These are phyloP conservation scores for Apis dorsata DNA, from an alignment of 1,140 invertebrate genomes.

Conservation along the genomic window DNA sequence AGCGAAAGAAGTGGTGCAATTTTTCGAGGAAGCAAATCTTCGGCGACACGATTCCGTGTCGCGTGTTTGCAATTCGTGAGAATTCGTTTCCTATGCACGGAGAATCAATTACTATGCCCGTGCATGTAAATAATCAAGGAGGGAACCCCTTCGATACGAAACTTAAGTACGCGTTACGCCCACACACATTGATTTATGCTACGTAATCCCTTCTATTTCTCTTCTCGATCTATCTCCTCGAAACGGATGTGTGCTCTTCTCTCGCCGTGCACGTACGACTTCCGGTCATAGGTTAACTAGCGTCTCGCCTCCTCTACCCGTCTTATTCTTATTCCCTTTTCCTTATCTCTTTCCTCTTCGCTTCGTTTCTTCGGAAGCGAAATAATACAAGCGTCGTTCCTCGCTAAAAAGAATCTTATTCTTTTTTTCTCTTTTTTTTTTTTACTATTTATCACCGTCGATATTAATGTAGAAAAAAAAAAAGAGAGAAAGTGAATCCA, in stretches of 20 bases:
- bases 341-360: not conserved
- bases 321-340: not conserved
- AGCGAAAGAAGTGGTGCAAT: no score
- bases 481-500: no score
- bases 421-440: no score
- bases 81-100: no score
- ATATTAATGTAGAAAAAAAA: no score
- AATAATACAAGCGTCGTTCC: no score
- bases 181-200: constrained; percentile 61
- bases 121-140: constrained; percentile 54
- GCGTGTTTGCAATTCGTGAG: no score
- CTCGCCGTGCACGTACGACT: constrained; percentile 46
- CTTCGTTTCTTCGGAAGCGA: not conserved
- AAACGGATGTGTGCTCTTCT: constrained; percentile 31
- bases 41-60: no score
- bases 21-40: no score
- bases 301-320: constrained; percentile 23
- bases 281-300: constrained; percentile 63
- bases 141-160: constrained; percentile 16
- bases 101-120: constrained; percentile 40
- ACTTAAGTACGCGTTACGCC: constrained; percentile 36
- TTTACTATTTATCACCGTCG: no score
- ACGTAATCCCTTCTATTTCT: constrained; percentile 10
- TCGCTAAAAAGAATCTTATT: no score
- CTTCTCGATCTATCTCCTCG: constrained; percentile 13